phyloP scores from a whole-genome alignment of 2,888 invertebrate genomes.

The Metalampra italica region DNA sequence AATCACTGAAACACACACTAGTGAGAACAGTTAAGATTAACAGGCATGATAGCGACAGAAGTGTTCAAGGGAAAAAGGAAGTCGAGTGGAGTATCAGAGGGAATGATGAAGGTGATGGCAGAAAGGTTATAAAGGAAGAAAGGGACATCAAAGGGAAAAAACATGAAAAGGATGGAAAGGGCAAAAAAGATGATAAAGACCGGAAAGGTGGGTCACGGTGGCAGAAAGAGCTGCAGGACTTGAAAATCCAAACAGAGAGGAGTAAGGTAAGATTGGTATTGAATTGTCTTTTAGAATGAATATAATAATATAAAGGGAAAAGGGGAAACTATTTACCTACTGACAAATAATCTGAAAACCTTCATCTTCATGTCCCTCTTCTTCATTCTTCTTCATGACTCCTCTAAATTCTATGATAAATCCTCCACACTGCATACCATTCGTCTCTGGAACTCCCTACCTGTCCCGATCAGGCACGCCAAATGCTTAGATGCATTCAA shows the following conservation, averaged over 20 bases:
- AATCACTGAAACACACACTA: background rate
- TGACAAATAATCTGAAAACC: too few species aligned
- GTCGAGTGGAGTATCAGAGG: background rate
- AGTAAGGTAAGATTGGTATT: background rate
- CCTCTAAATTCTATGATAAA: too few species aligned
- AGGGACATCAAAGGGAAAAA: background rate
- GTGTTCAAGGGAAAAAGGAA: slow-evolving; percentile 10
- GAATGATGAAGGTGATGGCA: background rate
- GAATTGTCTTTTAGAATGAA: too few species aligned
- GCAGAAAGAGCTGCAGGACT: background rate
- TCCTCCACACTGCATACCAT: too few species aligned
- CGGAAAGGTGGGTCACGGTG: background rate
- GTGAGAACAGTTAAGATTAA: too few species aligned
- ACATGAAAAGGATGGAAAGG: background rate
- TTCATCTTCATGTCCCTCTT: too few species aligned
- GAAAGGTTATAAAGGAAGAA: background rate
- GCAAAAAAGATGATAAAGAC: background rate
- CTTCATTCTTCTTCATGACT: too few species aligned
- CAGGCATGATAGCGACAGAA: background rate
- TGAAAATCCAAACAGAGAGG: background rate
- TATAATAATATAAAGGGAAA: too few species aligned
- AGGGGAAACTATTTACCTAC: too few species aligned
- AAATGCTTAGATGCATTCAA: too few species aligned
- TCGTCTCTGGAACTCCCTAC: too few species aligned
- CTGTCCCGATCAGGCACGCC: too few species aligned